Conservation (phyloP, 2,888 invertebrate genomes). For the Erynnis tages region DNA sequence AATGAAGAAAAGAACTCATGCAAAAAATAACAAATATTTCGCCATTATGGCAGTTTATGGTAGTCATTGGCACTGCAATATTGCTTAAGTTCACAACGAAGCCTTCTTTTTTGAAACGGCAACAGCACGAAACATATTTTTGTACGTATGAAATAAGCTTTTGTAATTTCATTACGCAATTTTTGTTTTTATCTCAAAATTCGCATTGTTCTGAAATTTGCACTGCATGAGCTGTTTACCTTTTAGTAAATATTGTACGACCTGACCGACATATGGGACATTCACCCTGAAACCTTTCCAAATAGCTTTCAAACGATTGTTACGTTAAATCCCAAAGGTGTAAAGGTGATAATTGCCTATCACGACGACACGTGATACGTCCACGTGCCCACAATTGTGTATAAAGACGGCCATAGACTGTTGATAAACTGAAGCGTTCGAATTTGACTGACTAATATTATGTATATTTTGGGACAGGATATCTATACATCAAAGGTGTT, state of each 20-base stretch:
- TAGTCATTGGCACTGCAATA: no score
- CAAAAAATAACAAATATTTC: no score
- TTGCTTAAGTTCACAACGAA: no score
- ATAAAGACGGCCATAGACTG: slow-evolving; percentile 5
- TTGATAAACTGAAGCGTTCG: slow-evolving; percentile 15
- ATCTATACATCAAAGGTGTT: slow-evolving; percentile 3
- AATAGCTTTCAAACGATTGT: not conserved
- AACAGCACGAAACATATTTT: no score
- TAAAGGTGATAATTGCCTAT: slow-evolving; percentile 8
- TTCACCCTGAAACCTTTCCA: slow-evolving; percentile 24
- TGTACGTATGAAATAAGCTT: no score
- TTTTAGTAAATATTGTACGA: slow-evolving; percentile 4
- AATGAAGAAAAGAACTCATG: no score
- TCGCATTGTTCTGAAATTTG: slow-evolving; percentile 8
- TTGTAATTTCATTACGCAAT: not conserved
- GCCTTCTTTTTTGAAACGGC: no score
- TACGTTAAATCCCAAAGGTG: not conserved
- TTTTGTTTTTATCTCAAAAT: not conserved
- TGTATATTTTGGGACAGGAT: slow-evolving; percentile 10
- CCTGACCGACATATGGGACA: slow-evolving; percentile 29
- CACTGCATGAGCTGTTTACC: not conserved
- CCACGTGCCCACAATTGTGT: slow-evolving; percentile 20
- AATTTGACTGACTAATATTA: slow-evolving; percentile 6
- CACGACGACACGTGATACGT: not conserved
- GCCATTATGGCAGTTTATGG: no score